Percentiles rank a stretch among this genome's conserved stretches.
phyloP scores from a whole-genome alignment of 2,113 vertebrate genomes.

The zebrafish (Danio rerio) region DNA sequence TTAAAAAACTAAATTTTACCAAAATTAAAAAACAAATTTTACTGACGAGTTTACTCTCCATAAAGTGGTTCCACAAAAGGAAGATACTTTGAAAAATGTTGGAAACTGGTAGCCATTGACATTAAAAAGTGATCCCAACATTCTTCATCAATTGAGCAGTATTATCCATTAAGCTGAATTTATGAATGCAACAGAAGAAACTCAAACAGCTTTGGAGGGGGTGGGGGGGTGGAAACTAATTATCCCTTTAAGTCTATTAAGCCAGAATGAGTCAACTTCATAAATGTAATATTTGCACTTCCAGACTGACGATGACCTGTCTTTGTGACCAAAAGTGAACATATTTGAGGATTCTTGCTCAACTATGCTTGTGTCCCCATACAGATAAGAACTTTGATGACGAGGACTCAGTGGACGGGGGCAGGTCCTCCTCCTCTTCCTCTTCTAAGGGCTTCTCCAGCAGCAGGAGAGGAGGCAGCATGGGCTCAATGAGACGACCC shows the following conservation, averaged over 20 bases:
- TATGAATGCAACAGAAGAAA: too few relatives aligned
- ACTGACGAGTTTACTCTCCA: too few relatives aligned
- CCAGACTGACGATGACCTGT: background rate
- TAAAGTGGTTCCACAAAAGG: too few relatives aligned
- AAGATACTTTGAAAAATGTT: too few relatives aligned
- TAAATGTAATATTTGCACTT: background rate
- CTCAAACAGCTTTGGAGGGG: background rate
- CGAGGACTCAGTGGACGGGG: slow-evolving; percentile 97
- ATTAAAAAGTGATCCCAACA: too few relatives aligned
- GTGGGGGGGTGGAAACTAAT: too few relatives aligned
- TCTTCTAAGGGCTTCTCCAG: slow-evolving; percentile 87
- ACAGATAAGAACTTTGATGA: slow-evolving; percentile 99
- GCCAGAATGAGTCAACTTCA: background rate
- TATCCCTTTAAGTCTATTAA: too few relatives aligned
- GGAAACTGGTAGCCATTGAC: too few relatives aligned
- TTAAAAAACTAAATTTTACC: too few relatives aligned
- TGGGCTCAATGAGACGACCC: slow-evolving; percentile 84
- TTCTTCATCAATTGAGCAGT: too few relatives aligned
- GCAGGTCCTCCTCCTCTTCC: slow-evolving; percentile 95
- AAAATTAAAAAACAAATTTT: too few relatives aligned
- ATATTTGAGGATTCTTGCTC: background rate
- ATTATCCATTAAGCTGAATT: too few relatives aligned
- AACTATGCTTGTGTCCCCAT: background rate
- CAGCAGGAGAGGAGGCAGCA: slow-evolving; percentile 79
- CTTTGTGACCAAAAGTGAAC: background rate